Evolutionary conservation across 2,113 vertebrate species (phyloP), one percentile per base, ranked within the genome.

Genomic region (Potamarius usumacintae): DNA sequence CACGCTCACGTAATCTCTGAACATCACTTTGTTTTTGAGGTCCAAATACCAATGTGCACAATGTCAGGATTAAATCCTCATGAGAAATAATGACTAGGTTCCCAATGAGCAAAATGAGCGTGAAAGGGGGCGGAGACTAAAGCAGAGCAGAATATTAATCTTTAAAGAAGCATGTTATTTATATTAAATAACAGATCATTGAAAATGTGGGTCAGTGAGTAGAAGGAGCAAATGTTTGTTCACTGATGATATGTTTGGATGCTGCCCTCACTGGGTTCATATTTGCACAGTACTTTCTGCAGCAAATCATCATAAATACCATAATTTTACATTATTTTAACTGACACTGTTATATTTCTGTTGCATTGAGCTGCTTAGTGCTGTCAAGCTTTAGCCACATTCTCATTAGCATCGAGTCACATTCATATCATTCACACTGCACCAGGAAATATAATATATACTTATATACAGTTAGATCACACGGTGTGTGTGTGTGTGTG

Each of bases 391-490:
- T 71, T 71, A 71, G 67, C 12, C 67, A 71, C 67, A 71, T 34
- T 71, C 67, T 34, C 71, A 74, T 74, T 48, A 74, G 71, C 42
- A 52, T 25, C 25, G 20, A 50, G 42, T 76, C 48, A 76, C 72
- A 76, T 76, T 50, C 72, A 74, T 22, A 25, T 25, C 20, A 52
- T 77, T 77, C 48, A 77, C 74, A 77, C n/a, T 77, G 22, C 50
- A 77, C 74, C 74, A 53, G 74, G 74, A 77, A 77, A 52, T 74
- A 30, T 48, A 50, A 74, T 48, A 77, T n/a, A 77, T 77, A n/a
- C 42, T n/a, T 77, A n/a, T 77, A 48, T 74, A 77, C 22, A 72
- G 7, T 22, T 74, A 50, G 9, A 27, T 67, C 63, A 67, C 63
- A 74, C 34, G 6, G 69, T 72, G 63, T 71, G 72, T 76, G 72